Base-by-base conservation (phyloP, 2,113 vertebrate genomes). In the Neoarius graeffei region DNA sequence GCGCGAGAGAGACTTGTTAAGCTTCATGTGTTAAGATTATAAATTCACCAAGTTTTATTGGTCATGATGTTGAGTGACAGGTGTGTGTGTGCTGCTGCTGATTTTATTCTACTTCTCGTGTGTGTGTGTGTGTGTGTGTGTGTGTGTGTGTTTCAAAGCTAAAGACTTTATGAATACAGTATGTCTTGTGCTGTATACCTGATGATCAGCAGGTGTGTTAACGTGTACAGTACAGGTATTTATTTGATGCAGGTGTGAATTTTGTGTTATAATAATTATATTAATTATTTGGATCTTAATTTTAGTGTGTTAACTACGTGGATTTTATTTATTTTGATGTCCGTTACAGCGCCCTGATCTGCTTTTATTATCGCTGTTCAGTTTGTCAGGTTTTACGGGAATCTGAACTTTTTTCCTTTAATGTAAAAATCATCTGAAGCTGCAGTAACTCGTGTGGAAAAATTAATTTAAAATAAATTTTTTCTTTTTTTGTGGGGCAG, bases 31-130 rank as follows among this genome's bases (percentile, higher is more conserved):
- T n/a, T 69, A 14, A 15, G 3, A 30, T 69, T 27, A 0, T 30
- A 30, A 69, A 30, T 56, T 35, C 80, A 14, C 80, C 80, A 82
- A 60, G 80, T 82, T 82, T 60, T 62, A 82, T 82, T 82, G 80
- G 80, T 81, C 14, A 19, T 20, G 30, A 20, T 76, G 73, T 17
- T 81, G 42, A 42, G 9, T 20, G 50, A 42, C 42, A 42, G 42
- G 42, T 42, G 42, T 42, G 42, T 42, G 42, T 42, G 35, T 35
- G 30, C 30, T 35, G 42, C 42, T 42, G 42, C 42, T 42, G 42
- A 42, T 42, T 57, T 20, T 60, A 60, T 60, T 60, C 59, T 60
- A 7, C 60, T 62, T 62, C 1, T 62, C 60, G 4, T 69, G 15
- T 35, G 67, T 71, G 64, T 4, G 64, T 7, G n/a, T n/a, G n/a